Conservation (phyloP, 1,140 invertebrate genomes). For the Lethocerus indicus region DNA sequence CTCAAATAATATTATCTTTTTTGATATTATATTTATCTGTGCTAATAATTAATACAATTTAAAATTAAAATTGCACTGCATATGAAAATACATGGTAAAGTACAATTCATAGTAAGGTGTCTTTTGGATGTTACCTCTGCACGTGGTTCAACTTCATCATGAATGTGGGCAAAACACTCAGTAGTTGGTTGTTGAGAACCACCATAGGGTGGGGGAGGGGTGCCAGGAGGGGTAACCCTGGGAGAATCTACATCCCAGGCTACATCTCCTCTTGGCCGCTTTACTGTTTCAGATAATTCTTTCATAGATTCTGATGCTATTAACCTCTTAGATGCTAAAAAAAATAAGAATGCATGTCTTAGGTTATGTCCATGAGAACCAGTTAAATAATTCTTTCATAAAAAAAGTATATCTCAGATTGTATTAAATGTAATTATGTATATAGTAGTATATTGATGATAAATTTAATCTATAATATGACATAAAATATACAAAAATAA, state of each 20-base stretch:
- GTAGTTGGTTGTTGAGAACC: too few species aligned
- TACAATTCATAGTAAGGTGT: too few species aligned
- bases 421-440: neutral
- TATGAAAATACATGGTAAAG: too few species aligned
- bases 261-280: constrained; percentile 21
- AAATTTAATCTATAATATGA: neutral
- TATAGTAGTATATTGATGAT: neutral
- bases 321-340: constrained; percentile 25
- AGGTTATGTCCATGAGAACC: neutral
- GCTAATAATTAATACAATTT: too few species aligned
- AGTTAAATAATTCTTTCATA: neutral
- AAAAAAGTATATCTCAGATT: neutral
- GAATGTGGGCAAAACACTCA: too few species aligned
- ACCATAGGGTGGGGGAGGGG: constrained; percentile 76
- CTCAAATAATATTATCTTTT: too few species aligned
- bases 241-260: constrained; percentile 29
- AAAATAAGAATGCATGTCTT: neutral
- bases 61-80: too few species aligned
- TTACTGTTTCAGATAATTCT: constrained; percentile 30
- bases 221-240: constrained; percentile 56
- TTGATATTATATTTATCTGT: too few species aligned
- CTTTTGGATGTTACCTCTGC: too few species aligned
- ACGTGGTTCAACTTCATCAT: too few species aligned
- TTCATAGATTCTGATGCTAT: constrained; percentile 41
- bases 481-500: neutral